Evolutionary conservation across 2,797 vertebrate species (phyloP).

Genomic region (Enteromius anoplus): DNA sequence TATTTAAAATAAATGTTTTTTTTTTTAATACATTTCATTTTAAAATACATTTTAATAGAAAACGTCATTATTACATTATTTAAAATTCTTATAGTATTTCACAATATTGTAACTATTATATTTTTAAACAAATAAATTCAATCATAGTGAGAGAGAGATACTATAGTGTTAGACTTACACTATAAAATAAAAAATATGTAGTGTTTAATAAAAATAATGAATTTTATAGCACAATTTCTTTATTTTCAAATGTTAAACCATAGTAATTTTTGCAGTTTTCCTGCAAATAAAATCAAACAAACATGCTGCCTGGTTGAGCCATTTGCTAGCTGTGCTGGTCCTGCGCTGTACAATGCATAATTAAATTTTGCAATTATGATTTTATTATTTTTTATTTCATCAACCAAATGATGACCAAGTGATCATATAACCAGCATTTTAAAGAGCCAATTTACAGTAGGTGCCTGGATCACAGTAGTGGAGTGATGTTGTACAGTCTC

Average conservation of each 20-base stretch:
- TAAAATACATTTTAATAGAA: not conserved
- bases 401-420: not conserved
- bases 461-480: not conserved
- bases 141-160: not conserved
- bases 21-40: not conserved
- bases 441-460: not conserved
- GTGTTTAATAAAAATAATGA: not conserved
- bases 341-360: not conserved
- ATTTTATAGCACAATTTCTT: not conserved
- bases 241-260: not conserved
- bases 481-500: not conserved
- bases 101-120: not conserved
- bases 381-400: not conserved
- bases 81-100: not conserved
- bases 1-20: not conserved
- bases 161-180: not conserved
- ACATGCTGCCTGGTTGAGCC: not conserved
- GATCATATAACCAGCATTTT: not conserved
- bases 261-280: not conserved
- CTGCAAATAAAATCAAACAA: not conserved
- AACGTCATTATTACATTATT: not conserved
- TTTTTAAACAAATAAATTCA: not conserved
- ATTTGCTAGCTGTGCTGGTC: not conserved
- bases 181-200: not conserved
- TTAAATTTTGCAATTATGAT: not conserved